Percentiles rank a stretch among this genome's conserved stretches.
Evolutionary conservation across 2,888 invertebrate species (phyloP).

Genomic region (Temnothorax ravouxi): DNA sequence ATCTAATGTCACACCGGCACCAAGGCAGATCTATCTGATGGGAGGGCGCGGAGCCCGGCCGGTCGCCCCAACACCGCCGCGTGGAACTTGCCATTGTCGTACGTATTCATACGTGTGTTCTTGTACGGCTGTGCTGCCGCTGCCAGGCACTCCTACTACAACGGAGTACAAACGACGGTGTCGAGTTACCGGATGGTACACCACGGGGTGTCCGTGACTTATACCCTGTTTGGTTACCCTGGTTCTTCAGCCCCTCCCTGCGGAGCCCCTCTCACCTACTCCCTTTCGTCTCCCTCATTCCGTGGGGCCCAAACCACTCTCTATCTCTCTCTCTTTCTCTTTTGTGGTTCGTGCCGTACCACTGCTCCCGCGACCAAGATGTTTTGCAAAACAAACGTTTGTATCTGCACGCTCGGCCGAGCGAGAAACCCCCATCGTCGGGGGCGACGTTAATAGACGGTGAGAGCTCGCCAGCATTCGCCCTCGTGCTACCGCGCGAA

Average conservation of each 20-base stretch:
- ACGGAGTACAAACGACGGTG: slow-evolving; percentile 85
- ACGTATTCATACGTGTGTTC: slow-evolving; percentile 85
- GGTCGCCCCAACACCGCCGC: slow-evolving; percentile 76
- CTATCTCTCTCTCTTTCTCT: slow-evolving; percentile 49
- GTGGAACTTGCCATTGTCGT: slow-evolving; percentile 84
- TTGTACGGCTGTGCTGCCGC: slow-evolving; percentile 80
- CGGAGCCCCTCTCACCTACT: slow-evolving; percentile 57
- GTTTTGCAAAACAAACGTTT: slow-evolving; percentile 84
- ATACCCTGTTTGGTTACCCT: slow-evolving; percentile 82
- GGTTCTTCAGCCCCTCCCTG: slow-evolving; percentile 71
- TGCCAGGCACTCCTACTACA: slow-evolving; percentile 79
- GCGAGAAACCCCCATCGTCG: slow-evolving; percentile 68
- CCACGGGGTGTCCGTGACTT: slow-evolving; percentile 86
- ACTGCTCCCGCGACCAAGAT: slow-evolving; percentile 81
- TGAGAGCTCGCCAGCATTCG: slow-evolving; percentile 32
- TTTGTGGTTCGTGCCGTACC: slow-evolving; percentile 74
- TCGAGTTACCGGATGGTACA: slow-evolving; percentile 87
- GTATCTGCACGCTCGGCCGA: slow-evolving; percentile 78
- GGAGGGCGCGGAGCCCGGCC: slow-evolving; percentile 61
- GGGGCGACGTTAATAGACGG: slow-evolving; percentile 69
- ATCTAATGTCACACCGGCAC: slow-evolving; percentile 85
- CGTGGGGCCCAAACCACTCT: slow-evolving; percentile 38
- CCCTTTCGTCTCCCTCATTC: slow-evolving; percentile 21
- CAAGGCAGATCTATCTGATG: slow-evolving; percentile 82
- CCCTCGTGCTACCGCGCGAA: not conserved